Percentiles rank a stretch among this genome's conserved stretches.
Conservation (phyloP, 2,797 vertebrate species). For the Erpetoichthys calabaricus region DNA sequence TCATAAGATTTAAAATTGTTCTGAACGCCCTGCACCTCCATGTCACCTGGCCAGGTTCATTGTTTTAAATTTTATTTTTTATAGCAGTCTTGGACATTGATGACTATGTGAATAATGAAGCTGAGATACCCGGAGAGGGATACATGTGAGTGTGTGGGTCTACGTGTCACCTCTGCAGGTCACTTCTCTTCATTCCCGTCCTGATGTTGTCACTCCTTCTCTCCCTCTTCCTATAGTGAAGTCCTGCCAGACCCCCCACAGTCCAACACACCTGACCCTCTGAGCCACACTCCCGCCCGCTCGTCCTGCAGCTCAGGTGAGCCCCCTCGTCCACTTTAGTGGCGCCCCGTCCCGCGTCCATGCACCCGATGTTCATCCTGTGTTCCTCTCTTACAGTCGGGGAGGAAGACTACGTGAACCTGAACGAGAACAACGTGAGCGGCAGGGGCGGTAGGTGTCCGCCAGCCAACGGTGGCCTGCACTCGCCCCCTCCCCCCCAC, state of each 20-base stretch:
- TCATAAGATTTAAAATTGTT: too few relatives aligned
- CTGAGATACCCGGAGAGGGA: slow-evolving; percentile 2
- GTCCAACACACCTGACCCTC: too few relatives aligned
- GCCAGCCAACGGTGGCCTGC: background rate
- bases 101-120: slow-evolving; percentile 14
- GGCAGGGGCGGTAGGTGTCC: too few relatives aligned
- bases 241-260: slow-evolving; percentile 26
- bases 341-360: background rate
- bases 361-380: too few relatives aligned
- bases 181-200: background rate
- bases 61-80: too few relatives aligned
- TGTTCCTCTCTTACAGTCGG: too few relatives aligned
- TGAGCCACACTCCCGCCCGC: background rate
- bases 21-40: too few relatives aligned
- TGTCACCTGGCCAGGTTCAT: too few relatives aligned
- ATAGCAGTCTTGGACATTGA: slow-evolving; percentile 8
- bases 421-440: too few relatives aligned
- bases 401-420: too few relatives aligned
- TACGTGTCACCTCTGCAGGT: background rate
- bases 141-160: slow-evolving; percentile 10
- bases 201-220: background rate
- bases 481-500: background rate
- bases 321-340: background rate
- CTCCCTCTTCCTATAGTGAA: slow-evolving; percentile 15
- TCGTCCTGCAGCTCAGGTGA: background rate